Evolutionary conservation across 2,888 invertebrate genomes (phyloP).

Genomic region (Scaptomyza polygonia): DNA sequence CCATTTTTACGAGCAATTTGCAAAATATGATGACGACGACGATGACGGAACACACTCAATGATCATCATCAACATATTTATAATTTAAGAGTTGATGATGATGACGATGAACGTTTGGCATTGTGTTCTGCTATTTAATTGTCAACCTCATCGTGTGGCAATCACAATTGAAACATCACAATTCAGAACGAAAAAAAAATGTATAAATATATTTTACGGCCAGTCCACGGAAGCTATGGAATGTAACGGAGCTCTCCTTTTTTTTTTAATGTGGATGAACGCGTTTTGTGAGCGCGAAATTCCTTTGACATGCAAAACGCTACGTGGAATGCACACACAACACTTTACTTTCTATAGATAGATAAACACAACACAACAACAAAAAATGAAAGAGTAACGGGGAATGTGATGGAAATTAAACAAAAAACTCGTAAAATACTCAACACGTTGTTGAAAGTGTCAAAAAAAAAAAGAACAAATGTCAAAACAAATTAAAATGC

Average conservation of each 20-base stretch:
- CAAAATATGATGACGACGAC: constrained; percentile 61
- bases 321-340: constrained; percentile 40
- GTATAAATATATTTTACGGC: neutral
- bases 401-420: constrained; percentile 20
- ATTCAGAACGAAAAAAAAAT: neutral
- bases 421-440: constrained; percentile 19
- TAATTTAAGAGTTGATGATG: constrained; percentile 1
- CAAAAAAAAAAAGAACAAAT: constrained; percentile 20
- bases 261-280: constrained; percentile 45
- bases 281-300: constrained; percentile 33
- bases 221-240: neutral
- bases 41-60: constrained; percentile 48
- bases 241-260: constrained; percentile 32
- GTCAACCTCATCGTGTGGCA: constrained; percentile 32
- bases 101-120: constrained; percentile 45
- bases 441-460: constrained; percentile 15
- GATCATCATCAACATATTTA: constrained; percentile 24
- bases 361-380: too few relatives aligned
- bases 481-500: constrained; percentile 69
- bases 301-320: constrained; percentile 75
- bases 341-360: constrained; percentile 10
- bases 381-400: constrained; percentile 9
- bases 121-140: constrained; percentile 60
- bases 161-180: constrained; percentile 48
- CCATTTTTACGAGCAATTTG: constrained; percentile 74